Base-by-base conservation (phyloP, 2,113 vertebrate species). In the Toxotes chatareus region DNA sequence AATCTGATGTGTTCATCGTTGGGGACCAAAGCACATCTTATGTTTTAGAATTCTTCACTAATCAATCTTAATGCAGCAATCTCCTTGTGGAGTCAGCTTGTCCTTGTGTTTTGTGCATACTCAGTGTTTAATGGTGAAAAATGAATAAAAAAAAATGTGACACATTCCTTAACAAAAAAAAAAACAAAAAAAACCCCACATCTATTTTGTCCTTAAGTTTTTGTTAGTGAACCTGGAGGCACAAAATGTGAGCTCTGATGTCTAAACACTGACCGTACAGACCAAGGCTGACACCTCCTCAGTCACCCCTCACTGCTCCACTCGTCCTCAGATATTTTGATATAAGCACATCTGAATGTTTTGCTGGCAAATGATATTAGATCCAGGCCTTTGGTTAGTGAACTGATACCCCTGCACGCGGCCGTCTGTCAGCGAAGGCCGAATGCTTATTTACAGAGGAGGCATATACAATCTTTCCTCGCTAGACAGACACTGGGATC, bases 271-370 rank as follows among this genome's bases (percentile, higher is more conserved):
- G 23, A 49, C 17, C 32, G 79, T 21, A 38, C 7, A 11, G 59
- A 76, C 3, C 32, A 11, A 51, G 16, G 21, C 38, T 0, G 74
- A 65, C 32, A 55, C 53, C 38, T 75, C 65, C 19, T 40, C 49
- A 62, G 57, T 68, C 27, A 17, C 57, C 59, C 49, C 14, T 62
- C 53, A 77, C 34, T n/a, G 32, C 61, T 73, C 63, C 63, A 53
- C 75, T 76, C 59, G 66, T 79, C 57, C 74, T 61, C 69, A 53
- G 53, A 82, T 61, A 46, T 81, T 73, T 76, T 21, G 3, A 14
- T 67, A 64, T 69, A 82, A 84, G 82, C 82, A 81, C 42, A 84
- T 88, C 61, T 79, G 70, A 69, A 38, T 56, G 64, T 82, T 87
- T 76, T 64, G 63, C 87, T 82, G 55, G 70, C 34, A 14, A 75